Conservation (phyloP, 2,888 invertebrate genomes). For the Morinoia aosen region DNA sequence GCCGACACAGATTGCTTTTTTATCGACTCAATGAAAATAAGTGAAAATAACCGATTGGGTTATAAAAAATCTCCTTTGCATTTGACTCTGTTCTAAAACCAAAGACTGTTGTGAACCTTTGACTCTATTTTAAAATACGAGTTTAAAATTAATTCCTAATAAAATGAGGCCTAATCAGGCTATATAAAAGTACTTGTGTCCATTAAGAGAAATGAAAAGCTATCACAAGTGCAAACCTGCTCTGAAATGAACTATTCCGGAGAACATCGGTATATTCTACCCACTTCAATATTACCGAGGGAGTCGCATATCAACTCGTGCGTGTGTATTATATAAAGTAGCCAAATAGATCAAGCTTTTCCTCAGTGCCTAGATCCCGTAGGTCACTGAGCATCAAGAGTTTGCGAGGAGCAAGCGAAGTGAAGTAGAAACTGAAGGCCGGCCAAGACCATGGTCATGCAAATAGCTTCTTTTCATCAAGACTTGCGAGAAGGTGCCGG, state of each 20-base stretch:
- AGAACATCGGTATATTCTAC: neutral
- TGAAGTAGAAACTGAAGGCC: neutral
- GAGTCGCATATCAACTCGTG: neutral
- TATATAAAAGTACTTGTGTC: neutral
- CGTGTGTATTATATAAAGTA: neutral
- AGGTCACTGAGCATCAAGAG: neutral
- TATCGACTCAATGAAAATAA: neutral
- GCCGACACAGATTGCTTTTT: neutral
- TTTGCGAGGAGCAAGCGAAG: neutral
- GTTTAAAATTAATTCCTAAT: neutral
- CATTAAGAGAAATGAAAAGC: neutral
- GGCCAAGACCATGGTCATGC: constrained; percentile 24
- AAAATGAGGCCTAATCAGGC: neutral
- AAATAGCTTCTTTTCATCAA: constrained; percentile 39
- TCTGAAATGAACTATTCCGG: neutral
- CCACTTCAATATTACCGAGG: neutral
- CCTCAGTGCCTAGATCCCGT: neutral
- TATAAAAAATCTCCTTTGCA: too few species aligned
- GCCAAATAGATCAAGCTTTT: neutral
- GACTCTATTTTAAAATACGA: neutral
- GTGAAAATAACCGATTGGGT: neutral
- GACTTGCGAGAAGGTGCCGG: neutral
- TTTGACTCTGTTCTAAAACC: too few species aligned
- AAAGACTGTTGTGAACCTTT: too few species aligned
- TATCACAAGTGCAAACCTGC: neutral